A percentile compares a stretch with the other conserved stretches of the same genome.
Conservation (phyloP, 2,888 invertebrate genomes). For the Cheilosia grossa region DNA sequence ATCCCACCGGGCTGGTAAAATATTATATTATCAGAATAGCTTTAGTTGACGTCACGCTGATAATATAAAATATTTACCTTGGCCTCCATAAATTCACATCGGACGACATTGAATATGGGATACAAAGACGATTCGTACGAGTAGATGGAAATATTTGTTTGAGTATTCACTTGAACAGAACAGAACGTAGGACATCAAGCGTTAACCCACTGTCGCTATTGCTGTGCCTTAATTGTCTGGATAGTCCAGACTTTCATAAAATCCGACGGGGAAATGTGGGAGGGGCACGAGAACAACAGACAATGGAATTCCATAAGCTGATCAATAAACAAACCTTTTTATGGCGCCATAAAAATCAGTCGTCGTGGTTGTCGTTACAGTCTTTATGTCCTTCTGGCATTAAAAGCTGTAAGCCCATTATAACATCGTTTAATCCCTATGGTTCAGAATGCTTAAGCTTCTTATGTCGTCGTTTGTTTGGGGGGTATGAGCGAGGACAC, state of each 20-base stretch:
- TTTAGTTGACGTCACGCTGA: background rate
- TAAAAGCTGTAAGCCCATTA: conserved; percentile 58
- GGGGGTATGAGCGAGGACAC: background rate
- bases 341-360: conserved; percentile 57
- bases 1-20: background rate
- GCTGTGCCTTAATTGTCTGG: conserved; percentile 20
- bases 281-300: conserved; percentile 4
- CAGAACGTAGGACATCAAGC: background rate
- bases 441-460: conserved; percentile 36
- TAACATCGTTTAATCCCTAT: conserved; percentile 47
- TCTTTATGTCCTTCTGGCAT: conserved; percentile 47
- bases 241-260: conserved; percentile 1
- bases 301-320: conserved; percentile 34
- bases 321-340: conserved; percentile 53
- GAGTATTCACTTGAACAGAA: background rate
- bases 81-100: background rate
- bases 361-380: conserved; percentile 49
- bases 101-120: background rate
- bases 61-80: background rate
- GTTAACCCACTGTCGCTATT: background rate
- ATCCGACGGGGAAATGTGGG: background rate
- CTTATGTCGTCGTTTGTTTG: background rate
- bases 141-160: background rate
- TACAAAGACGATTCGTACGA: background rate
- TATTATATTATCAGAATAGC: background rate